These are phyloP conservation scores for Vulpes lagopus DNA, from an alignment of 2,113 vertebrate species.

Conservation along the genomic window DNA sequence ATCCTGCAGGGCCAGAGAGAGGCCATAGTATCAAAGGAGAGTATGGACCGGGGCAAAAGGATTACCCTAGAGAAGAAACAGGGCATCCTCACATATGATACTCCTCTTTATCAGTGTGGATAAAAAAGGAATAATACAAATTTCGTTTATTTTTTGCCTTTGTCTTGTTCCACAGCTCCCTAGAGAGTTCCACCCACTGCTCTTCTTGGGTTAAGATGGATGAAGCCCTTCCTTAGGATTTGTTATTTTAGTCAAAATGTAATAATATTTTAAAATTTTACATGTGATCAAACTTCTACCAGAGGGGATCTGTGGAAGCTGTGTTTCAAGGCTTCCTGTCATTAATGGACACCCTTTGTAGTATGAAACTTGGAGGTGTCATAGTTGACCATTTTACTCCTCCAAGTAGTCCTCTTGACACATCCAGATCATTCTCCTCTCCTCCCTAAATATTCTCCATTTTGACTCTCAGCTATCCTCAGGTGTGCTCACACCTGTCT, in stretches of 20 bases:
- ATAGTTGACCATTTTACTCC: not conserved
- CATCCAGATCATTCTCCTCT: not conserved
- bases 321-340: not conserved
- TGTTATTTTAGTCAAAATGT: not conserved
- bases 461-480: not conserved
- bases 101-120: not conserved
- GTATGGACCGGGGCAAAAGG: not conserved
- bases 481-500: not conserved
- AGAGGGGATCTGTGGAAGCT: not conserved
- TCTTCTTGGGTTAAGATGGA: not conserved
- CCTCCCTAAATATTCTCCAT: not conserved
- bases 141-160: not conserved
- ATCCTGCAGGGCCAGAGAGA: not conserved
- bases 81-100: not conserved
- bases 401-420: not conserved
- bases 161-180: not conserved
- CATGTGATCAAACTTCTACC: not conserved
- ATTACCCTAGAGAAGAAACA: too few relatives aligned
- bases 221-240: not conserved
- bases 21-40: not conserved
- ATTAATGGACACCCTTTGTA: not conserved
- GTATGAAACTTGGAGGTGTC: not conserved
- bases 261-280: not conserved
- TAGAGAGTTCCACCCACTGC: not conserved
- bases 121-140: not conserved